Percentiles rank a stretch among this genome's conserved stretches.
These are phyloP conservation scores for Aricia artaxerxes DNA, from an alignment of 2,888 invertebrate species.

Conservation along the genomic window DNA sequence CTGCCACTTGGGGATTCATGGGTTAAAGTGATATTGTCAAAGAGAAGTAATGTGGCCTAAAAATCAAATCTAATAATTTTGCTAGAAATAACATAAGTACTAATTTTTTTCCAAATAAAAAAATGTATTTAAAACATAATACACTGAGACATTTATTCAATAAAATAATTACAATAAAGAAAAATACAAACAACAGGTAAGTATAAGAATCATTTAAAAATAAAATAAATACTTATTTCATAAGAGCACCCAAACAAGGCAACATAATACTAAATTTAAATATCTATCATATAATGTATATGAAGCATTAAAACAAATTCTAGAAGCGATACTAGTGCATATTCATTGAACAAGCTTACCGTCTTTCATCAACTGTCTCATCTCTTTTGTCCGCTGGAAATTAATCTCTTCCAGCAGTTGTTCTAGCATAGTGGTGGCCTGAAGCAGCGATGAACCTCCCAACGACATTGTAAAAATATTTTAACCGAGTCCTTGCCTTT, in stretches of 20 bases:
- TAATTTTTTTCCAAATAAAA: neutral
- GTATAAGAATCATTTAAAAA: too few species aligned
- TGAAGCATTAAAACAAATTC: neutral
- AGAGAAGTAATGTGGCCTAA: too few species aligned
- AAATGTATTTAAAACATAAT: neutral
- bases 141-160: neutral
- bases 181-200: neutral
- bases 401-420: constrained; percentile 94
- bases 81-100: too few species aligned
- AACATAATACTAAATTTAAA: neutral
- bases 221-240: too few species aligned
- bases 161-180: neutral
- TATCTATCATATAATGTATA: neutral
- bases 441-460: constrained; percentile 64
- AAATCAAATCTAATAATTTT: too few species aligned
- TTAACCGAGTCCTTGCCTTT: constrained; percentile 38
- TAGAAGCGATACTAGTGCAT: neutral
- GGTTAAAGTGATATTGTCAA: too few species aligned
- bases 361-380: constrained; percentile 92
- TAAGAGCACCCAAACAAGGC: neutral
- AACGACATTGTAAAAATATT: constrained; percentile 57
- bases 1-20: too few species aligned
- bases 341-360: constrained; percentile 75
- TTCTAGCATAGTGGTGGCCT: constrained; percentile 86
- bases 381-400: constrained; percentile 94